These are phyloP conservation scores for Babyrousa celebensis DNA, from an alignment of 2,797 vertebrate genomes.

Conservation along the genomic window DNA sequence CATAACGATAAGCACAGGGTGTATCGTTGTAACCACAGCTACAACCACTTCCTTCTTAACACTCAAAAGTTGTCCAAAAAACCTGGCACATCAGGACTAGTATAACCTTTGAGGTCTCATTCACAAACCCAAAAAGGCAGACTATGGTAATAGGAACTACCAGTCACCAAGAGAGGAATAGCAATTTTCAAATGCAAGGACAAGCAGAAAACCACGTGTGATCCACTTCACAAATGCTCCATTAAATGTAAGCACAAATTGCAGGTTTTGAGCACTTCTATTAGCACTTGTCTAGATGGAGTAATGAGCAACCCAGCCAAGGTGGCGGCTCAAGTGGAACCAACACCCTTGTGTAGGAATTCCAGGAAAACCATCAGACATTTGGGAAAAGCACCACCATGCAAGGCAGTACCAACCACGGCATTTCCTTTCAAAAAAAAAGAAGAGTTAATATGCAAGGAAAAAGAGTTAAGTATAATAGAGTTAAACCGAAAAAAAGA, in stretches of 20 bases:
- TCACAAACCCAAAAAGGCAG: neutral
- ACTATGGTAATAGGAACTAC: neutral
- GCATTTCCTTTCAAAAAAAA: neutral
- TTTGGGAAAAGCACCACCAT: neutral
- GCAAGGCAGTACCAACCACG: neutral
- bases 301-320: neutral
- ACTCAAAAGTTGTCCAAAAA: conserved; percentile 48
- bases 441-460: neutral
- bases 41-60: conserved; percentile 27
- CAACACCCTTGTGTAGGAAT: neutral
- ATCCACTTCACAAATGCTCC: neutral
- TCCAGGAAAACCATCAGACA: neutral
- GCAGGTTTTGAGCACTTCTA: neutral
- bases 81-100: neutral
- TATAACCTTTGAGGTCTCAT: neutral
- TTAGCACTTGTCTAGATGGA: neutral
- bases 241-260: neutral
- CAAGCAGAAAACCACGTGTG: neutral
- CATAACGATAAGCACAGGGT: neutral
- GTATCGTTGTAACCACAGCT: neutral
- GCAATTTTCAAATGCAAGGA: neutral
- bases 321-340: neutral
- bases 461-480: neutral
- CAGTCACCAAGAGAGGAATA: neutral
- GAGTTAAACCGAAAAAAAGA: no score